phyloP scores from a whole-genome alignment of 2,797 vertebrate species.

The Falco peregrinus region DNA sequence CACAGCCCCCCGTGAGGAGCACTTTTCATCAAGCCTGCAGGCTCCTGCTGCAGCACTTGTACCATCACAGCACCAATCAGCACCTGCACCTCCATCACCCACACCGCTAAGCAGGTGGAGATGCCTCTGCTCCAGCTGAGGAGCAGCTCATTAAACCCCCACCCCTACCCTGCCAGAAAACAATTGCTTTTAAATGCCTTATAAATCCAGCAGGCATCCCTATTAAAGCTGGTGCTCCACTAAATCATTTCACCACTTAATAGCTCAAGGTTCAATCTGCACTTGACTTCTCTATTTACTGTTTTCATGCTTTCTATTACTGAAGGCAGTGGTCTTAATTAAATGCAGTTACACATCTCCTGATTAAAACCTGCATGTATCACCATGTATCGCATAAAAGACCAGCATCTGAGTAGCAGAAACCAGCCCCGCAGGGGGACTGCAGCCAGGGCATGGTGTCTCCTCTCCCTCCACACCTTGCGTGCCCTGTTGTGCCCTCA shows the following conservation, averaged over 20 bases:
- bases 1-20: background rate
- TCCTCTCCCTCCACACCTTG: background rate
- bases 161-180: background rate
- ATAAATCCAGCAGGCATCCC: background rate
- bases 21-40: background rate
- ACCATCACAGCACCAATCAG: background rate
- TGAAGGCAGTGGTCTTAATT: background rate
- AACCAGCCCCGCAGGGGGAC: accelerated
- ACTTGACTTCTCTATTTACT: background rate
- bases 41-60: background rate
- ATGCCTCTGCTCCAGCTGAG: background rate
- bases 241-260: background rate
- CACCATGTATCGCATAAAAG: background rate
- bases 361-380: background rate
- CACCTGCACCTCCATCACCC: background rate
- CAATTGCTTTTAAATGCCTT: background rate
- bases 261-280: background rate
- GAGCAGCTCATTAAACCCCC: background rate
- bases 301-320: background rate
- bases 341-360: background rate
- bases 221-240: background rate
- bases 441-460: accelerated
- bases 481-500: accelerated
- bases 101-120: background rate
- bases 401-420: background rate